These are phyloP conservation scores for Cacoxenus indagator DNA, from an alignment of 2,888 invertebrate species.

Conservation along the genomic window DNA sequence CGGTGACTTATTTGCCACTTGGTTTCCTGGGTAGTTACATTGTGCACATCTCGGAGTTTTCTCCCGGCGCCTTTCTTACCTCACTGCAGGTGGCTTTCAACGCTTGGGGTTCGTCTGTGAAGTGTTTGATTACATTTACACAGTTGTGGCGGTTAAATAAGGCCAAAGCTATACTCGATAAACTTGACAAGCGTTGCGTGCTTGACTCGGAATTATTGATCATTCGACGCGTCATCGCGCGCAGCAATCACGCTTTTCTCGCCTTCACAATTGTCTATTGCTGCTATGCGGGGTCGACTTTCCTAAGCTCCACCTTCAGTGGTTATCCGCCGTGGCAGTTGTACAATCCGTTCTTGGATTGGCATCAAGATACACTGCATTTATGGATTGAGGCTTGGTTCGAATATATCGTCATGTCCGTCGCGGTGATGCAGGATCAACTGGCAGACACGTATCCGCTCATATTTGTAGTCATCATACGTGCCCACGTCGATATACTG, in stretches of 20 bases:
- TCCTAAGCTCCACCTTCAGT: conserved; percentile 41
- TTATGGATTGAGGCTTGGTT: conserved; percentile 44
- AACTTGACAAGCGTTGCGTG: conserved; percentile 46
- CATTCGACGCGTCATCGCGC: conserved; percentile 46
- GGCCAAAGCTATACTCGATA: conserved; percentile 43
- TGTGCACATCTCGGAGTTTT: conserved; percentile 43
- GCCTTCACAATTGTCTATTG: conserved; percentile 48
- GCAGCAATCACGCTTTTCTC: conserved; percentile 43
- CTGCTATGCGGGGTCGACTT: conserved; percentile 46
- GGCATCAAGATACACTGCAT: conserved; percentile 39
- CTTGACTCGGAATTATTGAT: conserved; percentile 40
- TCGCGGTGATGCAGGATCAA: conserved; percentile 51
- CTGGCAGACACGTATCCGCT: conserved; percentile 49
- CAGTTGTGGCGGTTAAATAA: conserved; percentile 45
- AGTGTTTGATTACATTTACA: conserved; percentile 43
- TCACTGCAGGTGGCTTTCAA: conserved; percentile 56
- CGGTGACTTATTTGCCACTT: conserved; percentile 43
- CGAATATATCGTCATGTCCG: conserved; percentile 48
- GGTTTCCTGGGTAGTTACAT: conserved; percentile 47
- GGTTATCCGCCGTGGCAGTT: conserved; percentile 55
- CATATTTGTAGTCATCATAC: conserved; percentile 47
- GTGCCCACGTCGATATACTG: conserved; percentile 49
- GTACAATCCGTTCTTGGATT: conserved; percentile 54
- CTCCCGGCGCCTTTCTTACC: conserved; percentile 52
- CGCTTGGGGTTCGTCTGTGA: conserved; percentile 49